These are phyloP conservation scores for Notodonta dromedarius DNA, from an alignment of 2,888 invertebrate species.

Conservation along the genomic window DNA sequence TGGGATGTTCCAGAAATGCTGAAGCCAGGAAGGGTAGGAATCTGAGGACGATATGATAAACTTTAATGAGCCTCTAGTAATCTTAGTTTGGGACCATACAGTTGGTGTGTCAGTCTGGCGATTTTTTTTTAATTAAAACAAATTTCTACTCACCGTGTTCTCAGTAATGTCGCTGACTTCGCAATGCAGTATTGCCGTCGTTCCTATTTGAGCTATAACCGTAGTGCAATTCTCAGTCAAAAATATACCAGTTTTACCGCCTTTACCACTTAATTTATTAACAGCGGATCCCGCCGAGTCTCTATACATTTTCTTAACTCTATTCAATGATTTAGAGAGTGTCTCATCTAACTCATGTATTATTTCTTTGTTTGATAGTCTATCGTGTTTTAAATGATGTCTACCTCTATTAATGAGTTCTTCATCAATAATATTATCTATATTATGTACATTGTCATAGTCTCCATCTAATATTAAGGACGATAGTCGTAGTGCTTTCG, in stretches of 20 bases:
- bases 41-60: too few relatives aligned
- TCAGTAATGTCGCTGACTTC: slow-evolving; percentile 86
- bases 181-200: slow-evolving; percentile 85
- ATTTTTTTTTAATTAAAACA: too few relatives aligned
- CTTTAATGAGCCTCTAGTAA: too few relatives aligned
- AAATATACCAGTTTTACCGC: slow-evolving; percentile 77
- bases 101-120: too few relatives aligned
- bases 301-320: slow-evolving; percentile 81
- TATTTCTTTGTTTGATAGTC: slow-evolving; percentile 63
- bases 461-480: slow-evolving; percentile 59
- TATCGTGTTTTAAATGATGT: slow-evolving; percentile 59
- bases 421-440: slow-evolving; percentile 68
- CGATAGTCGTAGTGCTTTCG: slow-evolving; percentile 69
- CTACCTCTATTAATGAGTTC: slow-evolving; percentile 51
- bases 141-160: slow-evolving; percentile 81
- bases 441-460: slow-evolving; percentile 67
- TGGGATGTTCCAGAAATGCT: not conserved
- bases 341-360: slow-evolving; percentile 63
- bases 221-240: slow-evolving; percentile 86
- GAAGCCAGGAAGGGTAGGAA: not conserved
- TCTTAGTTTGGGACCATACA: too few relatives aligned
- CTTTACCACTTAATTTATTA: slow-evolving; percentile 75
- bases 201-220: slow-evolving; percentile 86
- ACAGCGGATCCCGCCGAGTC: slow-evolving; percentile 68
- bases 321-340: slow-evolving; percentile 66